A percentile compares a stretch with the other conserved stretches of the same genome.
These are phyloP conservation scores for Eupithecia centaureata DNA, from an alignment of 2,888 invertebrate genomes.

Conservation along the genomic window DNA sequence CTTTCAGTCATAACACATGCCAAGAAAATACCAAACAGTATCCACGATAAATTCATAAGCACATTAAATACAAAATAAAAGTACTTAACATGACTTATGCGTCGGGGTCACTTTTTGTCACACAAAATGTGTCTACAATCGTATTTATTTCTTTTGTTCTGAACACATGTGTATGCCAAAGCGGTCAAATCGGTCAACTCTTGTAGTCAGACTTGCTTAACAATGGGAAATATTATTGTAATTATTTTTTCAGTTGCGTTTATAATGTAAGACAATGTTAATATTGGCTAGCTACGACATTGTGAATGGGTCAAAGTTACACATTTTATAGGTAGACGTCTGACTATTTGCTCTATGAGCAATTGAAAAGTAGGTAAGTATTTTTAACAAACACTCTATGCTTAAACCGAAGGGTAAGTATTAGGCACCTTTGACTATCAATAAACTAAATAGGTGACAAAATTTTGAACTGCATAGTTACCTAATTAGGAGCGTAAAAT, in stretches of 20 bases:
- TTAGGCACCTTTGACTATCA: no score
- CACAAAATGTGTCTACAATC: conserved; percentile 32
- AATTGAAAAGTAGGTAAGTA: not conserved
- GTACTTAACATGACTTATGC: conserved; percentile 28
- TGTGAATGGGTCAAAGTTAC: conserved; percentile 40
- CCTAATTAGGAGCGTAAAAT: not conserved
- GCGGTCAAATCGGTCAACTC: conserved; percentile 73
- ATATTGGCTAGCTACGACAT: conserved; percentile 59
- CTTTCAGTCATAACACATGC: conserved; percentile 20
- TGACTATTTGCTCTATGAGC: not conserved
- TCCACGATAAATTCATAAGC: conserved; percentile 15
- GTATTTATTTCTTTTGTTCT: conserved; percentile 43
- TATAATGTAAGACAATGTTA: conserved; percentile 61
- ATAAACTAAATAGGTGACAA: not conserved
- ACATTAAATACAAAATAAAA: conserved; percentile 29
- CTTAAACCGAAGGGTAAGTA: not conserved
- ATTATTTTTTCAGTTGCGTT: conserved; percentile 66
- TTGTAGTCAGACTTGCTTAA: conserved; percentile 41
- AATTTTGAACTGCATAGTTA: not conserved
- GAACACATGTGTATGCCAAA: conserved; percentile 63
- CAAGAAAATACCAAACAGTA: conserved; percentile 34
- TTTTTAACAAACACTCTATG: not conserved
- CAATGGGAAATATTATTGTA: conserved; percentile 51
- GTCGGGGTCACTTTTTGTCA: conserved; percentile 57
- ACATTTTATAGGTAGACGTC: not conserved